phyloP scores from a whole-genome alignment of 2,113 vertebrate genomes.

The Pelvicachromis taeniatus region DNA sequence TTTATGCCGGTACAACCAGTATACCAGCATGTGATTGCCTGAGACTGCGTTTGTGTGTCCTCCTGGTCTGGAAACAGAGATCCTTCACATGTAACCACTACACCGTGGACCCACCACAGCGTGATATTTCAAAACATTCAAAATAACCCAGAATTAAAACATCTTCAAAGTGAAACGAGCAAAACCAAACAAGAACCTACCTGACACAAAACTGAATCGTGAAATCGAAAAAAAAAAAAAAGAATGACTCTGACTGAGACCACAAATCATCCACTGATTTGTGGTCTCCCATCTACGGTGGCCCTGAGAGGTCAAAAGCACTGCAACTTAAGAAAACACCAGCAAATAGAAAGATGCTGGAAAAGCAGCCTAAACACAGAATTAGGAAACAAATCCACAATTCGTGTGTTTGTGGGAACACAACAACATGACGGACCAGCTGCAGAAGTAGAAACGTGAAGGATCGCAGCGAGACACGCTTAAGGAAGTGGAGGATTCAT shows the following conservation, averaged over 20 bases:
- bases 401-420: neutral
- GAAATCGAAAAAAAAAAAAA: neutral
- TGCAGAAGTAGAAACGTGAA: neutral
- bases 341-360: neutral
- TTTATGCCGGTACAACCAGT: neutral
- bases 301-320: neutral
- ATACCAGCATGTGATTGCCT: neutral
- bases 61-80: neutral
- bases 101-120: too few species aligned
- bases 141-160: neutral
- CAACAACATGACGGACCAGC: neutral
- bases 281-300: neutral
- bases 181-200: neutral
- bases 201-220: neutral
- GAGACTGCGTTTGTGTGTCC: neutral
- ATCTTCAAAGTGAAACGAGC: neutral
- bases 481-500: neutral
- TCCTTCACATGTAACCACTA: neutral
- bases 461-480: neutral
- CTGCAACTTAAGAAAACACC: fast-evolving
- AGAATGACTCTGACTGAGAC: fast-evolving
- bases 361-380: neutral
- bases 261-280: neutral
- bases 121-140: neutral
- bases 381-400: neutral